Evolutionary conservation across 2,113 vertebrate species (phyloP), one percentile per base, ranked within the genome.

Genomic region (Myodes glareolus): DNA sequence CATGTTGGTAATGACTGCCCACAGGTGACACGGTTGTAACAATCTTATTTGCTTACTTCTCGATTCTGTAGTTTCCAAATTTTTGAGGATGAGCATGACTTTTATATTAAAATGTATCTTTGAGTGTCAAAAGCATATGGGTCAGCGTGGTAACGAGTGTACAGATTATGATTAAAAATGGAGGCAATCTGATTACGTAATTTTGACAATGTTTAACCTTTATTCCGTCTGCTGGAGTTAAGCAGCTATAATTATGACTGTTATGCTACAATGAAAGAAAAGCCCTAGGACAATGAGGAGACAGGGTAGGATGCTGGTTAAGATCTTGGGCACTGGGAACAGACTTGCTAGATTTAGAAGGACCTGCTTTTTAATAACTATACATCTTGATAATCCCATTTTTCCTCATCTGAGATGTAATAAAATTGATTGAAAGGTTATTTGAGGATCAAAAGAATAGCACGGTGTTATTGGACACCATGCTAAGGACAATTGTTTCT

Each of bases 161-260:
- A 63, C 68, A 87, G 73, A 82, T 77, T 61, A 77, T 33, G 19
- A 76, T 47, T 78, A 31, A 91, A 29, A 91, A 63, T 80, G 21
- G 27, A 86, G n/a, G 7, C 21, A 80, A 73, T 90, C 68, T 67
- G 75, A 85, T 95, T 31, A 77, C 14, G 27, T 67, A 81, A 90
- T 89, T 96, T 89, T 97, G 91, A 67, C 70, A 93, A 96, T 81
- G n/a, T 4, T 50, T 85, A 93, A 94, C 70, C 31, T 2, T 58
- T 96, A 88, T 50, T 91, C 7, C 77, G 92, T 96, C 84, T 90
- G 72, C 76, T 70, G 36, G 72, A 76, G 36, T 90, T 55, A 92
- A 92, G 50, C 16, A 95, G 12, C 52, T 65, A 88, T 91, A 88
- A 76, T 73, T 82, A 70, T 77, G 50, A 88, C 7, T 75, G 88